Evolutionary conservation across 2,888 invertebrate species (phyloP).

Genomic region (Eupithecia insigniata): DNA sequence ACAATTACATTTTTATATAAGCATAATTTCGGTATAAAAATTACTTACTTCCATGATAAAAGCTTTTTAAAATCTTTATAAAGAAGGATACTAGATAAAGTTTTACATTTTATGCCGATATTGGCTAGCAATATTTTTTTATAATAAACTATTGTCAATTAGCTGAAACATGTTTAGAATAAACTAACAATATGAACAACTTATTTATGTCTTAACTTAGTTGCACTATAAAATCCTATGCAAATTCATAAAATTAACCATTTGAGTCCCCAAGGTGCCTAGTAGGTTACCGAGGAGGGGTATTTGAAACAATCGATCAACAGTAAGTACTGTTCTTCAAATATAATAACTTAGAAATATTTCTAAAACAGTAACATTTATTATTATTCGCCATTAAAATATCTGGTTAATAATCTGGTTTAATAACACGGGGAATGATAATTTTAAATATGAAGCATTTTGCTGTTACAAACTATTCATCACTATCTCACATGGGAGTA

Average conservation of each 20-base stretch:
- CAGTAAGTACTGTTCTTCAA: not conserved
- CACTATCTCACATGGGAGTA: constrained; percentile 74
- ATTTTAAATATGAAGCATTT: constrained; percentile 29
- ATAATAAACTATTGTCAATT: constrained; percentile 61
- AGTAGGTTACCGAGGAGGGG: not conserved
- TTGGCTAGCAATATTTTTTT: constrained; percentile 41
- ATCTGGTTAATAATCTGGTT: not conserved
- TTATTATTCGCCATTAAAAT: not conserved
- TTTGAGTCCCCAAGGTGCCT: not conserved
- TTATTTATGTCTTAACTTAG: constrained; percentile 38
- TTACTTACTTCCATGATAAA: constrained; percentile 43
- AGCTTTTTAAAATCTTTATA: constrained; percentile 42
- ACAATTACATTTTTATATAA: constrained; percentile 35
- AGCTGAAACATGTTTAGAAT: constrained; percentile 52
- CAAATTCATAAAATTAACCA: not conserved
- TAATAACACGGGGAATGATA: constrained; percentile 13
- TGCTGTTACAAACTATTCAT: constrained; percentile 32
- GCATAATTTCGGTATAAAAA: constrained; percentile 45
- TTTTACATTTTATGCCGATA: constrained; percentile 42
- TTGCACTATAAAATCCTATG: not conserved
- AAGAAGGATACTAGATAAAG: constrained; percentile 11
- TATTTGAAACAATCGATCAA: not conserved
- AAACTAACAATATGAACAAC: constrained; percentile 48
- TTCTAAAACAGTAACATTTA: not conserved
- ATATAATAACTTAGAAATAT: not conserved